Evolutionary conservation across 2,888 invertebrate species (phyloP), one percentile per base, ranked within the genome.

Genomic region (Xestia xanthographa): DNA sequence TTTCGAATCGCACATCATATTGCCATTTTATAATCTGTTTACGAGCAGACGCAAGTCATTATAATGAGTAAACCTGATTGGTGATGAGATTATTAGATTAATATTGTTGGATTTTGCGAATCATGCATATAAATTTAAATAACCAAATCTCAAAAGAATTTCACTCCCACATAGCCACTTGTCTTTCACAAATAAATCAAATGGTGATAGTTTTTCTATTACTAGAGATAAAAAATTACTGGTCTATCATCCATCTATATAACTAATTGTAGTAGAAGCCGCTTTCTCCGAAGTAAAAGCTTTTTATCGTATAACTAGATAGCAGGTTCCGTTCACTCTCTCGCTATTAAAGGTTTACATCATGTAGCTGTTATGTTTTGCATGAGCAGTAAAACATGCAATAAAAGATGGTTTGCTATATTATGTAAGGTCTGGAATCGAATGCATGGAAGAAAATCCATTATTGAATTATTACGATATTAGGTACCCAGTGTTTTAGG

Each of bases 241-340:
- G 17, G n/a, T 29, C 14, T 29, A 22, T 9, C 62, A 38, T 63
- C 58, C 53, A 34, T 76, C 45, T 41, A n/a, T n/a, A n/a, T n/a
- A 38, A 69, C 45, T 14, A 66, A 73, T 77, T 56, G 22, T 38
- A 58, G 53, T 66, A 69, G 53, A 38, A 8, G 22, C 34, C 60
- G 82, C 83, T 84, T 84, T 84, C 83, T 79, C 83, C 67, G 29
- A n/a, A 67, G 83, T 84, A 82, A 84, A 84, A 84, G 79, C 67
- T 56, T 66, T 80, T 43, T 45, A 71, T 68, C 34, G 29, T 66
- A 76, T 29, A 63, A 69, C 50, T 76, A 82, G 53, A 79, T 73
- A 73, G 62, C 78, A 62, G 50, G 66, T 80, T 66, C 79, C 83
- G 43, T 84, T 86, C 82, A 80, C 89, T 85, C 83, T 87, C 82